These are phyloP conservation scores for Ctenopoma kingsleyae DNA, from an alignment of 2,797 vertebrate genomes.

Conservation along the genomic window DNA sequence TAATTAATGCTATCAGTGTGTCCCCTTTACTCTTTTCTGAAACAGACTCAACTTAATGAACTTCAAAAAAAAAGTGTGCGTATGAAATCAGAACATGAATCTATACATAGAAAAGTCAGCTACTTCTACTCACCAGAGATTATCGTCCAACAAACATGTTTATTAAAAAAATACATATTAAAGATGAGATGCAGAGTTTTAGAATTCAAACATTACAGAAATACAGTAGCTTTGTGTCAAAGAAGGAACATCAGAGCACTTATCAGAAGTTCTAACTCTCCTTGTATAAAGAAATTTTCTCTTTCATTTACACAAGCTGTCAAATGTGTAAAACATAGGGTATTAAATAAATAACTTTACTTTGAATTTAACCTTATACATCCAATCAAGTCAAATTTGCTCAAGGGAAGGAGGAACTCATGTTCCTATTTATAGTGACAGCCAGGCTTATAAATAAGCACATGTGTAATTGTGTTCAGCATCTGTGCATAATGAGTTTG, in stretches of 20 bases:
- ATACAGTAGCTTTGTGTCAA: constrained; percentile 7
- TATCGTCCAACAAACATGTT: not conserved
- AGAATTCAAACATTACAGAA: not conserved
- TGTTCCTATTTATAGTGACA: constrained; percentile 45
- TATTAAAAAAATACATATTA: not conserved
- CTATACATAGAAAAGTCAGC: not conserved
- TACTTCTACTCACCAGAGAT: not conserved
- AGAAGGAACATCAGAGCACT: not conserved
- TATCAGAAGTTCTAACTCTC: constrained; percentile 3
- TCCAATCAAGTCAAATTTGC: constrained; percentile 38
- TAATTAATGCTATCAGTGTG: constrained; percentile 77
- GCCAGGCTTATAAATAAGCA: constrained; percentile 13
- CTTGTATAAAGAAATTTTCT: not conserved
- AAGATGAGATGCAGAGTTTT: not conserved
- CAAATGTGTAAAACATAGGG: constrained; percentile 1
- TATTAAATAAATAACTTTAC: constrained; percentile 3
- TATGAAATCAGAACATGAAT: constrained; percentile 5
- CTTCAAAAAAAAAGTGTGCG: constrained; percentile 2
- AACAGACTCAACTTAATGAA: constrained; percentile 69
- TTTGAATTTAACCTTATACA: constrained; percentile 45
- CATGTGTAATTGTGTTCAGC: constrained; percentile 35
- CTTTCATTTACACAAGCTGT: constrained; percentile 6
- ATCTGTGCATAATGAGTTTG: constrained; percentile 62
- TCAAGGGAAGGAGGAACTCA: constrained; percentile 20
- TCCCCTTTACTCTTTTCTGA: constrained; percentile 46